Percentiles rank a stretch among this genome's conserved stretches.
These are phyloP conservation scores for Chiloscyllium plagiosum DNA, from an alignment of 2,113 vertebrate species.

Conservation along the genomic window DNA sequence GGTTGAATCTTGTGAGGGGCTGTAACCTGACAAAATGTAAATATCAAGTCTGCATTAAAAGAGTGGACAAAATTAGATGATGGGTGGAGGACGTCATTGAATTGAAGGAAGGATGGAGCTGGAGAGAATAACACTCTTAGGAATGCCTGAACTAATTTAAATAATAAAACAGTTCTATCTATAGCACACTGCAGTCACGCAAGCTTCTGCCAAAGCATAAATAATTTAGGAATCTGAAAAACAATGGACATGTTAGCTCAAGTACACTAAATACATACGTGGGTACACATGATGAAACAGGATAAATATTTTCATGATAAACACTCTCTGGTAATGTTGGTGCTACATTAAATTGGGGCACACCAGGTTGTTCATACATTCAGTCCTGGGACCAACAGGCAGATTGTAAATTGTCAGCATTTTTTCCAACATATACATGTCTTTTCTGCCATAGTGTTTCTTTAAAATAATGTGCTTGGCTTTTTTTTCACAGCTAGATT, in stretches of 20 bases:
- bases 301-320: not conserved
- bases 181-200: constrained; percentile 20
- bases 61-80: constrained; percentile 3
- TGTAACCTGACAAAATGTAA: not conserved
- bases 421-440: not conserved
- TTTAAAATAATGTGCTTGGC: not conserved
- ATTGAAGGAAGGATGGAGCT: not conserved
- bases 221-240: constrained; percentile 22
- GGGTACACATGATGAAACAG: not conserved
- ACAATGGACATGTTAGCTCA: not conserved
- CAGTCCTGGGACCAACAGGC: not conserved
- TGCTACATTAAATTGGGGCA: not conserved
- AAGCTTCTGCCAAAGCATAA: constrained; percentile 27
- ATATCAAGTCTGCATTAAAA: not conserved
- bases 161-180: constrained; percentile 28
- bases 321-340: not conserved
- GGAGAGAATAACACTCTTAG: constrained; percentile 3
- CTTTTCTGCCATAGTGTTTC: not conserved
- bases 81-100: not conserved
- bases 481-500: not conserved
- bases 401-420: not conserved
- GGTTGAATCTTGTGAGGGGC: not conserved
- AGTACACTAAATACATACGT: not conserved
- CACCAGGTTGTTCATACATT: not conserved
- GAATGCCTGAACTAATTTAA: not conserved